These are phyloP conservation scores for Encarsia formosa DNA, from an alignment of 2,888 invertebrate species.

Conservation along the genomic window DNA sequence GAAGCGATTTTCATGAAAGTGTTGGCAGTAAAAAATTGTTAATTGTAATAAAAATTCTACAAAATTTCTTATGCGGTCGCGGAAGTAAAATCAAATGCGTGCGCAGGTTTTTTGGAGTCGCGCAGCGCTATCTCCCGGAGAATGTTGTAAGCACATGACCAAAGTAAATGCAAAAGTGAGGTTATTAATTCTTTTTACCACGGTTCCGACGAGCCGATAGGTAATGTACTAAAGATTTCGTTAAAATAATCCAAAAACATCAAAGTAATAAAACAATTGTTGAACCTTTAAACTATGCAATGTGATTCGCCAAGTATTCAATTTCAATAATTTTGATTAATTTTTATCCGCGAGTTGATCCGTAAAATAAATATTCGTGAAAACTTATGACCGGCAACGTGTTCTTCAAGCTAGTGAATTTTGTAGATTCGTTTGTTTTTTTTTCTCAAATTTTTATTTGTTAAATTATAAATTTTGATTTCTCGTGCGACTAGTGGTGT, in stretches of 20 bases:
- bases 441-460: too few relatives aligned
- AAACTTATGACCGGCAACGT: conserved; percentile 21
- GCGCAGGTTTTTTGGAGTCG: too few relatives aligned
- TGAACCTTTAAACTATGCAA: not conserved
- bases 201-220: conserved; percentile 40
- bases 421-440: not conserved
- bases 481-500: too few relatives aligned
- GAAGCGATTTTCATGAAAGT: too few relatives aligned
- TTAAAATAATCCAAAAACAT: conserved; percentile 42
- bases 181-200: conserved; percentile 36
- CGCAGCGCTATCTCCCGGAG: conserved; percentile 8
- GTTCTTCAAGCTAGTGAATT: conserved; percentile 1
- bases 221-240: conserved; percentile 31
- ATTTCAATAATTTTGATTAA: conserved; percentile 14
- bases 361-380: not conserved
- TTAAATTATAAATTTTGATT: too few relatives aligned
- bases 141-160: conserved; percentile 1
- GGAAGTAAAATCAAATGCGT: too few relatives aligned
- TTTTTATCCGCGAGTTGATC: conserved; percentile 9
- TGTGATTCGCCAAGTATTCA: conserved; percentile 15
- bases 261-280: conserved; percentile 32
- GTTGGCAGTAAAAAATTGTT: too few relatives aligned
- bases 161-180: conserved; percentile 9
- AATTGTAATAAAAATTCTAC: too few relatives aligned
- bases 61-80: too few relatives aligned